Evolutionary conservation across 2,797 vertebrate species (phyloP), one percentile per base, ranked within the genome.

Genomic region (Bradypodion pumilum): DNA sequence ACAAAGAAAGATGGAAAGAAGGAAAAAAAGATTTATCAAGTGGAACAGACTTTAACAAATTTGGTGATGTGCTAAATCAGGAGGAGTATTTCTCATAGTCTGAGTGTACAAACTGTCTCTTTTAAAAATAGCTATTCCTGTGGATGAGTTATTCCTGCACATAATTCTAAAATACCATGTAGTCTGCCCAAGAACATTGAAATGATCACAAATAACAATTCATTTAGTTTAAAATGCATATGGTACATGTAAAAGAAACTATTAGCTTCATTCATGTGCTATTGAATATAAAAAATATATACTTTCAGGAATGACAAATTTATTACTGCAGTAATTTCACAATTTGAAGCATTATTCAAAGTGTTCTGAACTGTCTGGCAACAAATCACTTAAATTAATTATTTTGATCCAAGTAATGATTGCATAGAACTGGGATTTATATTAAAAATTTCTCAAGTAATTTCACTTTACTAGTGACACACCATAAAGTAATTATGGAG

Each of bases 391-490:
- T 87, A 70, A 16, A 69, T 78, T 85, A 85, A 80, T 86, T 90
- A 56, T 87, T 89, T 82, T 87, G 78, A 81, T 59, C 77, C 52
- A 32, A 65, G 62, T 70, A 91, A 81, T 91, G 86, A 85, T 66
- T 86, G 6, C 29, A 81, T 85, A 81, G 40, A 84, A 83, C 40
- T 76, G 40, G 7, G 37, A 85, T 91, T 81, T 81, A 88, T 29
- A 5, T 23, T 90, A 85, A 90, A 90, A 88, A 86, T 49, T 83
- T 63, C 75, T 75, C 1, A 0, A 87, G 63, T 25, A 84, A 82
- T 91, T 91, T 72, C 72, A 56, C 78, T 90, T 90, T 82, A 87
- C 84, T 90, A 78, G 16, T 80, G 73, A 60, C 81, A 78, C 12
- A 74, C 44, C 80, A 86, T 86, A 69, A 87, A 92, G 15, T 81